Evolutionary conservation across 2,113 vertebrate genomes (phyloP).

Genomic region (Azemiops feae): DNA sequence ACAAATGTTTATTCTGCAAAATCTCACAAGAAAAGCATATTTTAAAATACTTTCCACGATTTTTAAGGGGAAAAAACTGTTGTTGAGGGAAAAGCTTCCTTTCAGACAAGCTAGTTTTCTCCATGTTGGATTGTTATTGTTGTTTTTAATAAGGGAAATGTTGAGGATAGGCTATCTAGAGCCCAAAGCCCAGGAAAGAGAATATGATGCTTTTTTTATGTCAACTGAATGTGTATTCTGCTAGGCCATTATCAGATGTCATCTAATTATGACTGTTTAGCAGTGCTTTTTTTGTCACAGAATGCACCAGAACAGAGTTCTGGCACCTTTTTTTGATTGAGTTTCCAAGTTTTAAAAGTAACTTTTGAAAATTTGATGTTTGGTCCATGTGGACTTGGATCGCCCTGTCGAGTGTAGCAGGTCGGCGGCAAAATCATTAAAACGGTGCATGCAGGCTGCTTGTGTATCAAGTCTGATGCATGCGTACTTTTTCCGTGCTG

Average conservation of each 20-base stretch:
- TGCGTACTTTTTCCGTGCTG: too few species aligned
- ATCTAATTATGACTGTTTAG: background rate
- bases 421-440: too few species aligned
- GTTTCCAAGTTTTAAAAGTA: too few species aligned
- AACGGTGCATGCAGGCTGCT: too few species aligned
- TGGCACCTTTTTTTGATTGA: too few species aligned
- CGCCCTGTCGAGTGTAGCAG: too few species aligned
- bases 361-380: too few species aligned
- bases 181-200: background rate
- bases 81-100: background rate
- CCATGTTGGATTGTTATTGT: background rate
- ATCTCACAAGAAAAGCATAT: background rate
- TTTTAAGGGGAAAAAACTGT: background rate
- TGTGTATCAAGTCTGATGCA: too few species aligned
- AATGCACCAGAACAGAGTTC: too few species aligned
- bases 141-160: background rate
- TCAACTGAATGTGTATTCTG: background rate
- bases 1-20: background rate
- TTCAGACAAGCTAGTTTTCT: background rate
- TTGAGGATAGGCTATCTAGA: background rate
- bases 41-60: background rate
- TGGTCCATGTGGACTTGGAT: too few species aligned
- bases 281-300: too few species aligned
- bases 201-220: background rate
- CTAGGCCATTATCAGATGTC: background rate